Conservation (phyloP, 2,888 invertebrate genomes). For the Mimachlamys varia region DNA sequence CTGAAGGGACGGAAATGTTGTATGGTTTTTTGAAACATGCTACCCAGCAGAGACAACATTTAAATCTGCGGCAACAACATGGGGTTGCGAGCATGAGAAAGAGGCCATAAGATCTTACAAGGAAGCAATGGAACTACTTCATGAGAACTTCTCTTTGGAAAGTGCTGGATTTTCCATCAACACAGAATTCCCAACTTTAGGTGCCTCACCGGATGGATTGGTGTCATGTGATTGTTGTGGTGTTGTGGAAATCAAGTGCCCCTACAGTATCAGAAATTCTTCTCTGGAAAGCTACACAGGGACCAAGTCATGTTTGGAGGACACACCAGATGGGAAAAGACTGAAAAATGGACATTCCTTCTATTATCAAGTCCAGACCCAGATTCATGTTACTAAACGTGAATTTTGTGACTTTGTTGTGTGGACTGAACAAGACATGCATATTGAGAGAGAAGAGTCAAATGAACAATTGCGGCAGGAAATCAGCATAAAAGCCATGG, state of each 20-base stretch:
- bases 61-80: slow-evolving; percentile 42
- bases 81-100: slow-evolving; percentile 43
- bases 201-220: slow-evolving; percentile 54
- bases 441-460: slow-evolving; percentile 43
- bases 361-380: slow-evolving; percentile 55
- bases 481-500: slow-evolving; percentile 41
- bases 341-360: slow-evolving; percentile 46
- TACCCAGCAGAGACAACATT: not conserved
- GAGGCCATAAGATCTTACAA: slow-evolving; percentile 39
- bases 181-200: slow-evolving; percentile 44
- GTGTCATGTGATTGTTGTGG: slow-evolving; percentile 55
- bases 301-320: slow-evolving; percentile 41
- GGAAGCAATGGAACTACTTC: not conserved
- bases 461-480: slow-evolving; percentile 37
- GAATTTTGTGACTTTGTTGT: slow-evolving; percentile 53
- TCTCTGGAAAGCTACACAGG: not conserved
- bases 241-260: slow-evolving; percentile 54
- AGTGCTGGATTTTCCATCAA: slow-evolving; percentile 44
- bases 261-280: slow-evolving; percentile 18
- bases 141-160: slow-evolving; percentile 38
- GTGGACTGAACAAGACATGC: slow-evolving; percentile 47
- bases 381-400: slow-evolving; percentile 44
- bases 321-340: slow-evolving; percentile 18
- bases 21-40: no score
- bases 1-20: no score